Conservation (phyloP, 2,888 invertebrate genomes). For the Trachelus stipa region DNA sequence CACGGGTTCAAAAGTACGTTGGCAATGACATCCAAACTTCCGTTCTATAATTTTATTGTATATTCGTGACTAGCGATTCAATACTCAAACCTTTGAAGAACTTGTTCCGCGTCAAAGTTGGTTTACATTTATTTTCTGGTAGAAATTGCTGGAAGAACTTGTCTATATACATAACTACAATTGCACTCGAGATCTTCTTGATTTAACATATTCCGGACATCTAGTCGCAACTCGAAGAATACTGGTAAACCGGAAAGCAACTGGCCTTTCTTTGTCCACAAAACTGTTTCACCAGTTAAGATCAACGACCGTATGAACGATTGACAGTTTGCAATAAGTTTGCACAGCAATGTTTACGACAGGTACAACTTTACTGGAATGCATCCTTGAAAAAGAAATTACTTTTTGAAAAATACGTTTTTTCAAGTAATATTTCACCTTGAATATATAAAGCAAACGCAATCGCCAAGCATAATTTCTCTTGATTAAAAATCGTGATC, state of each 20-base stretch:
- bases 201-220: neutral
- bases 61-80: conserved; percentile 3
- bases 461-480: neutral
- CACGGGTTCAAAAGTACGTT: neutral
- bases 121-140: neutral
- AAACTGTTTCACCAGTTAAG: neutral
- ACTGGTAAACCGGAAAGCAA: neutral
- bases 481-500: neutral
- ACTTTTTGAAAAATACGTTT: neutral
- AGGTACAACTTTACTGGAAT: neutral
- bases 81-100: neutral
- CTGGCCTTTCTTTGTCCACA: neutral
- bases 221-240: neutral
- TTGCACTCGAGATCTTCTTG: neutral
- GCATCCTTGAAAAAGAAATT: neutral
- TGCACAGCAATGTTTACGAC: neutral
- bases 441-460: neutral
- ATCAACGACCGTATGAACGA: neutral
- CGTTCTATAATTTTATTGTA: neutral
- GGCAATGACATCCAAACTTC: conserved; percentile 2
- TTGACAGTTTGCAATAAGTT: neutral
- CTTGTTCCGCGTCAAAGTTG: neutral
- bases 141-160: neutral
- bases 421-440: neutral
- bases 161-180: neutral